Evolutionary conservation across 2,797 vertebrate species (phyloP), one percentile per base, ranked within the genome.

Genomic region (Pangasius sanitwongsei): DNA sequence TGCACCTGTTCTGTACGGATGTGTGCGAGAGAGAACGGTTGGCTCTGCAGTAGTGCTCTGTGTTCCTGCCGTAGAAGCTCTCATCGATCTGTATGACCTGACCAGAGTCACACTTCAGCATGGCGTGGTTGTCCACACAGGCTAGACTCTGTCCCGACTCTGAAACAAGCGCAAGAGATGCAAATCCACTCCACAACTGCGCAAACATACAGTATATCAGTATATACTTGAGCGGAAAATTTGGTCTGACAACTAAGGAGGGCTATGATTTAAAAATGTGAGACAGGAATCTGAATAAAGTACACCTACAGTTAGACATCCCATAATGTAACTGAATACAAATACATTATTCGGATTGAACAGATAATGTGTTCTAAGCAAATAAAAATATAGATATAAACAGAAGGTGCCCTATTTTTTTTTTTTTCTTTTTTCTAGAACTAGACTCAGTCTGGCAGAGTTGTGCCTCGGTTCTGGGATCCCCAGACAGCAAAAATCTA

Each of bases 31-130:
- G 80, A 69, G 91, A 8, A 0, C 87, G 3, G 12, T 93, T 92
- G 25, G 91, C 89, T 83, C 92, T 91, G 92, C 98, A 99, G 86
- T 97, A 98, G 92, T 98, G 95, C 80, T 96, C 93, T 0, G 94
- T 97, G 92, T 96, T 97, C 74, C 97, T 93, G 75, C 98, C 97
- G 0, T 97, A 99, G 94, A 98, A 96, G 86, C 97, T 97, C 25
- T 97, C 96, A 6, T 94, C 96, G 48, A 99, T 94, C 87, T 97
- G 94, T 90, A 99, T 96, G 70, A 98, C 97, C 92, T 97, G 94
- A 91, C 97, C 98, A 0, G 97, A 98, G n/a, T 97, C 97, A 75
- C 98, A 99, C 74, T 98, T 97, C 81, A 97, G 88, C 8, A 97
- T 97, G 75, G 95, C 97, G n/a, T 97, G 97, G 91, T 95, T 94